Conservation (phyloP, 2,888 invertebrate genomes). For the Andrena marginata region DNA sequence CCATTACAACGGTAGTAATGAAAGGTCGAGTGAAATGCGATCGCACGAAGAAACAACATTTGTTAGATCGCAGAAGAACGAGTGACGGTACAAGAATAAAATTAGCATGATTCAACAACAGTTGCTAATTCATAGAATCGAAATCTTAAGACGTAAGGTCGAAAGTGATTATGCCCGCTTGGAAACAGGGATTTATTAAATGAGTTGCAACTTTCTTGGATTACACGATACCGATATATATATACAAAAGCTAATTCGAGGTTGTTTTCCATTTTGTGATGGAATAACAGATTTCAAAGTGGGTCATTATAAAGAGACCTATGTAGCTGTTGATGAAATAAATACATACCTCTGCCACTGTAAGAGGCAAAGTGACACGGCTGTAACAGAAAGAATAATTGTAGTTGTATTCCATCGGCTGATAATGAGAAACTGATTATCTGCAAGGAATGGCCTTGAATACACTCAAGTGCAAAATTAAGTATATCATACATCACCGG, state of each 20-base stretch:
- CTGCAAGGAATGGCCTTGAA: constrained; percentile 63
- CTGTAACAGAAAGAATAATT: constrained; percentile 87
- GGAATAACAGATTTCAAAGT: constrained; percentile 44
- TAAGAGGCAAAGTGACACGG: constrained; percentile 97
- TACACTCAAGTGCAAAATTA: constrained; percentile 33
- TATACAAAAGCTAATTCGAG: constrained; percentile 37
- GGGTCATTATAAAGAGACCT: constrained; percentile 65
- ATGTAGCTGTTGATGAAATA: constrained; percentile 38
- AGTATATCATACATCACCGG: constrained; percentile 15
- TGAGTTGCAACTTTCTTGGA: constrained; percentile 72
- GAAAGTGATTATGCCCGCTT: neutral
- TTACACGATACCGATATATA: constrained; percentile 26
- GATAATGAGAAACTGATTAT: constrained; percentile 28
- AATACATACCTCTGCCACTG: constrained; percentile 96
- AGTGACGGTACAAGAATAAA: neutral
- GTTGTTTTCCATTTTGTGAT: constrained; percentile 37
- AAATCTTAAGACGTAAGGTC: constrained; percentile 14
- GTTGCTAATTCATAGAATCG: neutral
- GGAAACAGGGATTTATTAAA: constrained; percentile 66
- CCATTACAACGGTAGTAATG: neutral
- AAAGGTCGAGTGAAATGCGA: neutral
- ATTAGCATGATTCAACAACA: constrained; percentile 26
- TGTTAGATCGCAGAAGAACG: neutral
- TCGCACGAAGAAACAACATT: neutral
- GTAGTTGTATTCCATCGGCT: constrained; percentile 36